These are phyloP conservation scores for Percina caprodes DNA, from an alignment of 2,113 vertebrate genomes.

Conservation along the genomic window DNA sequence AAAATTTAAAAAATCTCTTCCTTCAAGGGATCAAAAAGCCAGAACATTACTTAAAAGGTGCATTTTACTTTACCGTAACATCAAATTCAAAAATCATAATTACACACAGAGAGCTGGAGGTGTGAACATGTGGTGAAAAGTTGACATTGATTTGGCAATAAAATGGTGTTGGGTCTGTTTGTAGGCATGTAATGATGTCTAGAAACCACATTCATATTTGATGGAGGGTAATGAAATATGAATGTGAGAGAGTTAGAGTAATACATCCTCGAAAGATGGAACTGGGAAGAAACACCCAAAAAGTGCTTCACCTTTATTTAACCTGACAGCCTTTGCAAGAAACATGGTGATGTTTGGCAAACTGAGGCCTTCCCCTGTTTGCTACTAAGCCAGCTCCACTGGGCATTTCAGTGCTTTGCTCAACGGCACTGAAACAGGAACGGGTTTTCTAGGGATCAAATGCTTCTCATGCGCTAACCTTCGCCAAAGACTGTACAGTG, in stretches of 20 bases:
- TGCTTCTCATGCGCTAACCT: background rate
- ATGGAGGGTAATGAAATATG: conserved; percentile 65
- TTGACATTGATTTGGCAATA: conserved; percentile 38
- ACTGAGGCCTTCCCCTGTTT: conserved; percentile 28
- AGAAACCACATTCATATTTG: conserved; percentile 57
- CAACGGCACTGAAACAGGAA: conserved; percentile 26
- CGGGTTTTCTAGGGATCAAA: conserved; percentile 31
- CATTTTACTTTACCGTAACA: background rate
- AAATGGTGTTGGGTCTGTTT: conserved; percentile 33
- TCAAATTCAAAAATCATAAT: background rate
- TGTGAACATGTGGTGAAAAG: background rate
- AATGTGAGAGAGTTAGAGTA: conserved; percentile 58
- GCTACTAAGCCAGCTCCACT: background rate
- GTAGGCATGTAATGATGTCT: conserved; percentile 31
- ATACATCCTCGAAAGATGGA: conserved; percentile 37
- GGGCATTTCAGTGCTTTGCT: conserved; percentile 34
- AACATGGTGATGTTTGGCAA: conserved; percentile 33
- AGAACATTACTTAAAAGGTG: background rate
- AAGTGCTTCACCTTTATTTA: conserved; percentile 47
- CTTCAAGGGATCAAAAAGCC: background rate
- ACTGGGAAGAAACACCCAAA: conserved; percentile 2
- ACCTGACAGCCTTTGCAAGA: conserved; percentile 40
- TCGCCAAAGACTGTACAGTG: conserved; percentile 3
- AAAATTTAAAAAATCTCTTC: background rate
- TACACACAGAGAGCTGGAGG: background rate